Evolutionary conservation across 2,797 vertebrate genomes (phyloP), one percentile per base, ranked within the genome.

Genomic region (Myripristis jacobus): DNA sequence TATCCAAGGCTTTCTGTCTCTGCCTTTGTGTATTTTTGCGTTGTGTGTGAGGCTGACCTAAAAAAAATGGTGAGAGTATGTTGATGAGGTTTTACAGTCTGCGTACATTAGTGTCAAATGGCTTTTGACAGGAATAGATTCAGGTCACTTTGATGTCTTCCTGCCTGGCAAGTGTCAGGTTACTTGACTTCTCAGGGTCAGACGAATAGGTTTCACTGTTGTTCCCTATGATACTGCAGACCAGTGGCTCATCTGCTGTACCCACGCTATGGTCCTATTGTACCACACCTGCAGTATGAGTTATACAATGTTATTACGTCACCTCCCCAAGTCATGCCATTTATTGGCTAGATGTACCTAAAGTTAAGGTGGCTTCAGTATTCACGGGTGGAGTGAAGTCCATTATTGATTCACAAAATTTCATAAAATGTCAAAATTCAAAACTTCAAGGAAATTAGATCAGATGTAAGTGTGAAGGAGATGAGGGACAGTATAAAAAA

Each of bases 61-160:
- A 16, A 44, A 38, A 38, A 11, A n/a, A n/a, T n/a, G 36, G 9
- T 11, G 11, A 11, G 36, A 36, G 9, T 36, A 12, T 12, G 10
- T 10, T 36, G 36, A 36, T 11, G 36, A 10, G 36, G 36, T 11
- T 6, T 36, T n/a, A n/a, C n/a, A n/a, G 29, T 31, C 29, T 31
- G 29, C 6, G 6, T 36, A 11, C 36, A 36, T 31, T 31, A 3
- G 29, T 31, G 29, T 31, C 29, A 31, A 31, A 31, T 3, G 11
- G 36, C 36, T 38, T 55, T 21, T 11, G 38, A 41, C 31, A 21
- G 21, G 22, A 22, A 16, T 24, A n/a, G 16, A 52, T 64, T 41
- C 34, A 54, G 50, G 38, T 54, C 36, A 55, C 19, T 66, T 43
- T 27, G 10, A n/a, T 65, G 24, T 46, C 15, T 60, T 43, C 24